These are phyloP conservation scores for Ctenopoma multispine DNA, from an alignment of 2,797 vertebrate genomes.

Conservation along the genomic window DNA sequence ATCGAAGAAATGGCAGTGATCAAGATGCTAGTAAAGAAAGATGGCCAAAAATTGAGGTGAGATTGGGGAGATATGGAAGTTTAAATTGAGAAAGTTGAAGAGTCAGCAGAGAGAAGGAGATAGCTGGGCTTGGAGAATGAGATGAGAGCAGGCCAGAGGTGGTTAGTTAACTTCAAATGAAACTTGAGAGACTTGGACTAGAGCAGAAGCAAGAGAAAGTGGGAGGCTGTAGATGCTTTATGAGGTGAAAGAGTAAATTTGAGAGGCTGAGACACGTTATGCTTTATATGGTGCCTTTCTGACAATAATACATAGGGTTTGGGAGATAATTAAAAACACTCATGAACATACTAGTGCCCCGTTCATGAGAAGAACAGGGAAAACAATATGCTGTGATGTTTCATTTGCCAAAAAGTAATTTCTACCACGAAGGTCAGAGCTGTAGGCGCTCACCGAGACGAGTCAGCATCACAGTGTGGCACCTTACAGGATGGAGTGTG, in stretches of 20 bases:
- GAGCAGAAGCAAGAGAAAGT: conserved; percentile 6
- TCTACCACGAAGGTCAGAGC: background rate
- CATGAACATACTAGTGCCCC: too few relatives aligned
- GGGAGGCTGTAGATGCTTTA: conserved; percentile 2
- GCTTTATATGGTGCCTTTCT: background rate
- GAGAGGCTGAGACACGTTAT: background rate
- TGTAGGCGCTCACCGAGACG: too few relatives aligned
- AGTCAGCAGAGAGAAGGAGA: background rate
- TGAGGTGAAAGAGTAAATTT: conserved; percentile 20
- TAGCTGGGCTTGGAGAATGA: background rate
- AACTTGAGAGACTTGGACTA: conserved; percentile 7
- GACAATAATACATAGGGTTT: background rate
- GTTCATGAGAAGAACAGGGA: background rate
- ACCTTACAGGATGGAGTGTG: too few relatives aligned
- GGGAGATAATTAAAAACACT: background rate
- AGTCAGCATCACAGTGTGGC: too few relatives aligned
- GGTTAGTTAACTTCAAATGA: conserved; percentile 4
- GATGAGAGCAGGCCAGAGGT: conserved; percentile 6
- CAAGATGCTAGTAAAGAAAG: conserved; percentile 20
- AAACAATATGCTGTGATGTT: background rate
- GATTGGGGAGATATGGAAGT: conserved; percentile 4
- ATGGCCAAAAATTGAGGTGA: conserved; percentile 7
- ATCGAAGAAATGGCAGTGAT: background rate
- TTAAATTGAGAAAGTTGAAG: conserved; percentile 17
- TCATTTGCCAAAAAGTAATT: background rate